phyloP scores from a whole-genome alignment of 2,113 vertebrate species.

The Rhabdomys dilectus region DNA sequence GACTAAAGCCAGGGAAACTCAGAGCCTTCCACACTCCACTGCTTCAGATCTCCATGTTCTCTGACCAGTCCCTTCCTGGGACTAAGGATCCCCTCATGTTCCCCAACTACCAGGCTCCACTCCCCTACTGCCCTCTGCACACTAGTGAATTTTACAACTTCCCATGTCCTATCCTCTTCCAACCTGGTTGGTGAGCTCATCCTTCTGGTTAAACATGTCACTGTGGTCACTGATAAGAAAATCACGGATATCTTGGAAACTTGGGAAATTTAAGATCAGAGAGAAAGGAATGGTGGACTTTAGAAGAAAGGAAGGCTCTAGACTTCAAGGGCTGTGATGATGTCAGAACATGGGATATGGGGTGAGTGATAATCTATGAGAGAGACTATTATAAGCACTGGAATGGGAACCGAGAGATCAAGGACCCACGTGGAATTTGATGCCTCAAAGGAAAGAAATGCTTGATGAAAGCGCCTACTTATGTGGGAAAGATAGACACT shows the following conservation, averaged over 20 bases:
- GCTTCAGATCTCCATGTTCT: neutral
- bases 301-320: neutral
- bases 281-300: constrained; percentile 10
- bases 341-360: neutral
- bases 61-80: neutral
- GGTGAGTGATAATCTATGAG: neutral
- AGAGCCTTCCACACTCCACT: neutral
- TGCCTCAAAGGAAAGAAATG: neutral
- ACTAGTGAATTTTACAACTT: neutral
- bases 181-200: constrained; percentile 86
- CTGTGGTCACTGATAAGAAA: constrained; percentile 88
- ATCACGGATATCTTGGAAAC: constrained; percentile 85
- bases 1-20: neutral
- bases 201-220: constrained; percentile 88
- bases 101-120: neutral
- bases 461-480: neutral
- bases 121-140: neutral
- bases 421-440: neutral
- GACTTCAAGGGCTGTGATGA: neutral
- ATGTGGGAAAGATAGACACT: neutral
- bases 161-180: constrained; percentile 21
- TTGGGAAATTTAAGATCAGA: constrained; percentile 76
- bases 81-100: neutral
- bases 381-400: neutral
- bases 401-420: neutral